A percentile compares a stretch with the other conserved stretches of the same genome.
phyloP scores from a whole-genome alignment of 1,140 invertebrate species.

The Cotesia chilonis region DNA sequence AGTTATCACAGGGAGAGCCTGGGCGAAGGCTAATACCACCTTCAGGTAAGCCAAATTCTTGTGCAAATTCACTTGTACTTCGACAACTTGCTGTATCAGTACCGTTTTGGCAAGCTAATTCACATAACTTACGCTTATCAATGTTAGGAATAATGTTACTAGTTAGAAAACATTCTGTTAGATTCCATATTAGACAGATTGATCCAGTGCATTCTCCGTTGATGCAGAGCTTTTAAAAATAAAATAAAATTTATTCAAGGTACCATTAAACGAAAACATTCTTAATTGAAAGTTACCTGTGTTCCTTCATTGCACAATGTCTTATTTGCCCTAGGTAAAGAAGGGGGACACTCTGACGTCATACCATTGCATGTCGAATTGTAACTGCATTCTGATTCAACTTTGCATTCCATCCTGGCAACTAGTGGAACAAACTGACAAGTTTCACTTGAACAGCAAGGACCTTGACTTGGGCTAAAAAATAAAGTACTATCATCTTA shows the following conservation, averaged over 20 bases:
- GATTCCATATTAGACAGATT: conserved; percentile 93
- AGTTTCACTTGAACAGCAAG: conserved; percentile 85
- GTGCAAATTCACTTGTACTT: conserved; percentile 86
- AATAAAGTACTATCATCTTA: conserved; percentile 36
- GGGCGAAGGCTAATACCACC: conserved; percentile 90
- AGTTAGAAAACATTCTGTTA: conserved; percentile 96
- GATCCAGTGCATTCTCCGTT: conserved; percentile 94
- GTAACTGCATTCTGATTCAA: conserved; percentile 88
- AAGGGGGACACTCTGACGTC: conserved; percentile 85
- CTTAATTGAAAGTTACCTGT: conserved; percentile 62
- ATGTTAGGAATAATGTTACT: conserved; percentile 82
- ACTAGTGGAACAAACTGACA: conserved; percentile 81
- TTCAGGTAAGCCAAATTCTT: conserved; percentile 75
- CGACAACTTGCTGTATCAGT: conserved; percentile 79
- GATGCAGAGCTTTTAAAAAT: conserved; percentile 83
- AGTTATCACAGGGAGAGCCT: conserved; percentile 98
- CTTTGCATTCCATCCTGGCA: conserved; percentile 77
- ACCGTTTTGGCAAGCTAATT: conserved; percentile 93
- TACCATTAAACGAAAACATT: conserved; percentile 17
- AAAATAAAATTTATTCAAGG: conserved; percentile 34
- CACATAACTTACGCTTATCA: conserved; percentile 90
- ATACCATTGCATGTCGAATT: conserved; percentile 86
- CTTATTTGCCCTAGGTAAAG: conserved; percentile 79
- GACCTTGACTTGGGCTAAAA: conserved; percentile 92
- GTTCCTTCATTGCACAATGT: conserved; percentile 87